Conservation (phyloP, 2,888 invertebrate species). For the Drosophila conformis region DNA sequence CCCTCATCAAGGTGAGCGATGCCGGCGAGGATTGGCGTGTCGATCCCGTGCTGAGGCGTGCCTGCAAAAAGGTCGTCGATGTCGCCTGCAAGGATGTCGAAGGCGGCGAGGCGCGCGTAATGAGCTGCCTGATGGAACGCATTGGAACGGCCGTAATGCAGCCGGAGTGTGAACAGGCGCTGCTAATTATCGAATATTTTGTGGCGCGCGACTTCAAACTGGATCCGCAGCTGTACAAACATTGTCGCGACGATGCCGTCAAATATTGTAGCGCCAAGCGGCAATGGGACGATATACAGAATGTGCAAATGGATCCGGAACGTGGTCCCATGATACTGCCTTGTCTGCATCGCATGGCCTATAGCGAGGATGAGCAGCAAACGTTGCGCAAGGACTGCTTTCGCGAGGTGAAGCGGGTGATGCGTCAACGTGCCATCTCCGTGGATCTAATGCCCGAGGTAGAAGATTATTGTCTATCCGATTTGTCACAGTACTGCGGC, state of each 20-base stretch:
- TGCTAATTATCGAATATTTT: constrained; percentile 98
- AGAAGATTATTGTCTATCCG: constrained; percentile 94
- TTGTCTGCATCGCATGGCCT: constrained; percentile 93
- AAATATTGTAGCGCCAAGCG: constrained; percentile 92
- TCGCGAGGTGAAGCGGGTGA: constrained; percentile 93
- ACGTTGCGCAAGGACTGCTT: constrained; percentile 87
- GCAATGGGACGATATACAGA: constrained; percentile 90
- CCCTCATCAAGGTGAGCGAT: constrained; percentile 93
- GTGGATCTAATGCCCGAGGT: constrained; percentile 97
- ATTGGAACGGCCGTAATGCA: constrained; percentile 93
- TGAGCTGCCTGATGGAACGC: constrained; percentile 97
- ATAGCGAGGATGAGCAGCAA: constrained; percentile 85
- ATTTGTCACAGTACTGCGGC: constrained; percentile 93
- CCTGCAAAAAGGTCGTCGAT: constrained; percentile 94
- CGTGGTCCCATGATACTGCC: constrained; percentile 94
- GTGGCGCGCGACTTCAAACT: constrained; percentile 97
- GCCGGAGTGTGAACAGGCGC: constrained; percentile 94
- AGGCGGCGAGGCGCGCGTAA: constrained; percentile 92
- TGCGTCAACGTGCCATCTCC: constrained; percentile 96
- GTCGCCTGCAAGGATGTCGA: constrained; percentile 90
- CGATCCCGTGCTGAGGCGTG: constrained; percentile 94
- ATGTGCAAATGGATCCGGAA: constrained; percentile 89
- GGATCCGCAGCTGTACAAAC: constrained; percentile 94
- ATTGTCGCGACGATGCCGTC: constrained; percentile 94
- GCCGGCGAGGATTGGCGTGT: constrained; percentile 98